A percentile compares a stretch with the other conserved stretches of the same genome.
Conservation (phyloP, 2,888 invertebrate species). For the Sepioteuthis lessoniana region DNA sequence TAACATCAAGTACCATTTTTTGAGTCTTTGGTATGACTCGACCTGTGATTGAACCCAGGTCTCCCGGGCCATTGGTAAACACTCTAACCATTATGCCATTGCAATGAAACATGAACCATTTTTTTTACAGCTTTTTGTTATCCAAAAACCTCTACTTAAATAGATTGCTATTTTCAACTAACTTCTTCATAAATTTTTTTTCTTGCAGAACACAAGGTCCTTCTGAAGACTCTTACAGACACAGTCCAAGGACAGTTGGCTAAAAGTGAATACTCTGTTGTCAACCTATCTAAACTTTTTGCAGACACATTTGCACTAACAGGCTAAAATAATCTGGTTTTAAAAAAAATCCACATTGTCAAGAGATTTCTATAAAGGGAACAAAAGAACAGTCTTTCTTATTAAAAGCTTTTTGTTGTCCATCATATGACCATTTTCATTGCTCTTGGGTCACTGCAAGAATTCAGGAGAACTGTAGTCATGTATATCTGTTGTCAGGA, state of each 20-base stretch:
- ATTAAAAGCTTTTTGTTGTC: not conserved
- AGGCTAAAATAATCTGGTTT: not conserved
- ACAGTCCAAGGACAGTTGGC: conserved; percentile 60
- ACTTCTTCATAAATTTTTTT: not conserved
- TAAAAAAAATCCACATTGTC: not conserved
- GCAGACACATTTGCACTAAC: not conserved
- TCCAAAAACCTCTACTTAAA: no score
- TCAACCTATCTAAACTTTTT: conserved; percentile 70
- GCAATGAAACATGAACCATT: no score
- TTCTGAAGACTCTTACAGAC: conserved; percentile 57
- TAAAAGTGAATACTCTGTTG: conserved; percentile 72
- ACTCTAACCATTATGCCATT: no score
- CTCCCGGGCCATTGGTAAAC: no score
- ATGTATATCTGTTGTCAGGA: no score
- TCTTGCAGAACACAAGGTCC: not conserved
- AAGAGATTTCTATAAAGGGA: not conserved
- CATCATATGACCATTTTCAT: not conserved
- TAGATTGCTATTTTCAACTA: no score
- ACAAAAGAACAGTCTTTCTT: not conserved
- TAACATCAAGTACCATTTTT: no score
- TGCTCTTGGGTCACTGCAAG: not conserved
- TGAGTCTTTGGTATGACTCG: no score
- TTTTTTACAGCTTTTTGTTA: no score
- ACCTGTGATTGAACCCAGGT: no score
- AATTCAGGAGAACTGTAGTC: no score